phyloP scores from a whole-genome alignment of 2,113 vertebrate genomes.

The Pluvianellus socialis region DNA sequence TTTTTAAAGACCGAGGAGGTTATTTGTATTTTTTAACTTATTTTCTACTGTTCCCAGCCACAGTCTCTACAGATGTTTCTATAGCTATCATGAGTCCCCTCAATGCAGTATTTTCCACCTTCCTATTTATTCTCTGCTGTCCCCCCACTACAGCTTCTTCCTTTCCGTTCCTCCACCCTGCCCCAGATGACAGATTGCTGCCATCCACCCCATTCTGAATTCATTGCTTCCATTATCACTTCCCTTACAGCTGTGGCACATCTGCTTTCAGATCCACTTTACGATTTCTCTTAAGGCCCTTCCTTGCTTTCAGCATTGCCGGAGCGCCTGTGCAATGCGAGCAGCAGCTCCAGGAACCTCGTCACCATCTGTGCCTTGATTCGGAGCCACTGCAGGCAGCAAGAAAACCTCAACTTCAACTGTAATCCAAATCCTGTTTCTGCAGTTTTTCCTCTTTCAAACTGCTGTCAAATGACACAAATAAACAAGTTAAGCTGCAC shows the following conservation, averaged over 20 bases:
- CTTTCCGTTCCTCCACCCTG: neutral
- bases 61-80: neutral
- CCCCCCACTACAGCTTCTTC: neutral
- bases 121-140: neutral
- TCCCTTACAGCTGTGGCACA: constrained; percentile 45
- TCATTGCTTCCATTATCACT: neutral
- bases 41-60: neutral
- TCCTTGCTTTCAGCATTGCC: neutral
- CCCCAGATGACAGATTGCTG: neutral
- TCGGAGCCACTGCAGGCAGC: neutral
- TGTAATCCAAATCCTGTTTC: neutral
- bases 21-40: neutral
- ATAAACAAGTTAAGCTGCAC: neutral
- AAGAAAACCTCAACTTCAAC: neutral
- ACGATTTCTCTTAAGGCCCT: neutral
- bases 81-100: neutral
- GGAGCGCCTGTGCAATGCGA: neutral
- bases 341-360: neutral
- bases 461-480: neutral
- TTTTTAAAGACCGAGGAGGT: neutral
- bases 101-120: neutral
- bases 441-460: neutral
- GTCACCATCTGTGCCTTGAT: neutral
- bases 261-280: constrained; percentile 13
- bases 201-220: neutral